Conservation (phyloP, 2,797 vertebrate species). For the Dipus sagitta region DNA sequence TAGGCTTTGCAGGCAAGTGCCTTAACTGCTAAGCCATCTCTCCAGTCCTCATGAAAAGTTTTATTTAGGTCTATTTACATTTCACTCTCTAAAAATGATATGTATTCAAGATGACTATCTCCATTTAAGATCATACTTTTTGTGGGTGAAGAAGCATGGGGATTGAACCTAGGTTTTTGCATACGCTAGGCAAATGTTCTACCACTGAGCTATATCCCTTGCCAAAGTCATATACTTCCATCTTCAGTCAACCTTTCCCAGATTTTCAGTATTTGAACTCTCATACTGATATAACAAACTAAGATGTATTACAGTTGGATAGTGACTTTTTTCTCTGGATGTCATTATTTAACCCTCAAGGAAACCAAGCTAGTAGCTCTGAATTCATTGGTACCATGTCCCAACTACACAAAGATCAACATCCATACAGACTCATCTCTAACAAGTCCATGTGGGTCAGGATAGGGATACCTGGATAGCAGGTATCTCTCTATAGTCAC, state of each 20-base stretch:
- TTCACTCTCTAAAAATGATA: conserved; percentile 35
- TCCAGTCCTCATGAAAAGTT: conserved; percentile 16
- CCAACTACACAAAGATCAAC: not conserved
- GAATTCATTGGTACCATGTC: not conserved
- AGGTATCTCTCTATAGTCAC: not conserved
- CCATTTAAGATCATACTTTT: not conserved
- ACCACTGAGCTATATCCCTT: not conserved
- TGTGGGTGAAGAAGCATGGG: not conserved
- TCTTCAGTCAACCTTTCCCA: not conserved
- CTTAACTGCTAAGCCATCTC: no score
- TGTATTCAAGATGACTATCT: conserved; percentile 37
- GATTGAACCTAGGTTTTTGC: not conserved
- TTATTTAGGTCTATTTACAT: conserved; percentile 23
- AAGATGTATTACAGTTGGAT: conserved; percentile 4
- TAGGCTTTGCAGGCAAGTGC: no score
- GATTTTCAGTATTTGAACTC: conserved; percentile 46
- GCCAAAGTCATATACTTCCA: not conserved
- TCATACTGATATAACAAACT: conserved; percentile 49
- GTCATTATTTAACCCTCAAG: not conserved
- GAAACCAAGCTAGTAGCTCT: not conserved
- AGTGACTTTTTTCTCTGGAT: conserved; percentile 24
- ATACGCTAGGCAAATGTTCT: not conserved
- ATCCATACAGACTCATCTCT: conserved; percentile 18
- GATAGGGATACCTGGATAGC: not conserved
- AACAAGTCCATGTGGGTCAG: not conserved